Base-by-base conservation (phyloP, 2,888 invertebrate genomes). In the Eristalinus sepulchralis region DNA sequence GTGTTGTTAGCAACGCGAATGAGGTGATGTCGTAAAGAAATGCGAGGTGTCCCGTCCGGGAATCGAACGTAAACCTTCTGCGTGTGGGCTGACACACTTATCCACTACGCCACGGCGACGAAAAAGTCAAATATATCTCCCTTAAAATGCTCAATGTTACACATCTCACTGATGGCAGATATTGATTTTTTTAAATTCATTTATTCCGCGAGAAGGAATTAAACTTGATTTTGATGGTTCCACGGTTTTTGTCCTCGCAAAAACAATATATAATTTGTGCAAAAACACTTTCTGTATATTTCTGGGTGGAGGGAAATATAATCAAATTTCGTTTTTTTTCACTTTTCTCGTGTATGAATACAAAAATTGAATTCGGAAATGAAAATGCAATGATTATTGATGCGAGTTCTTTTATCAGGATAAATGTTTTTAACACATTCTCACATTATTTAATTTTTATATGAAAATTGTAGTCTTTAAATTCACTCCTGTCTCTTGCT, bases 311-410 rank as follows among this genome's bases (percentile, higher is more conserved):
- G 55, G 33, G 66, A 59, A 79, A 79, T 79, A 73, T 64, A 73
- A 83, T 83, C 31, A 53, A 70, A 64, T 83, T 83, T 73, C 27
- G 57, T 55, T 73, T 73, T 27, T 78, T 64, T 27, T n/a, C n/a
- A n/a, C 62, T 33, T 39, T 64, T 39, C 39, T 55, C 60, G 62
- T 47, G 68, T 72, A 72, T 63, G 53, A 73, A 75, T 57, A 57
- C 67, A 68, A 81, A 81, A 81, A 81, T 81, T 68, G 39, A 81
- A 73, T 81, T 81, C 68, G 55, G n/a, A 68, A 68, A 63, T 68
- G 62, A 60, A 72, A 80, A 80, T 73, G 66, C 66, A 80, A 60
- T 67, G 72, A 80, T 72, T 59, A 73, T 47, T 11, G 67, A 66
- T 66, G 53, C 24, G 72, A 59, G 79, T 34, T 71, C 27, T 66